These are phyloP conservation scores for Meta bourneti DNA, from an alignment of 2,888 invertebrate genomes.

Conservation along the genomic window DNA sequence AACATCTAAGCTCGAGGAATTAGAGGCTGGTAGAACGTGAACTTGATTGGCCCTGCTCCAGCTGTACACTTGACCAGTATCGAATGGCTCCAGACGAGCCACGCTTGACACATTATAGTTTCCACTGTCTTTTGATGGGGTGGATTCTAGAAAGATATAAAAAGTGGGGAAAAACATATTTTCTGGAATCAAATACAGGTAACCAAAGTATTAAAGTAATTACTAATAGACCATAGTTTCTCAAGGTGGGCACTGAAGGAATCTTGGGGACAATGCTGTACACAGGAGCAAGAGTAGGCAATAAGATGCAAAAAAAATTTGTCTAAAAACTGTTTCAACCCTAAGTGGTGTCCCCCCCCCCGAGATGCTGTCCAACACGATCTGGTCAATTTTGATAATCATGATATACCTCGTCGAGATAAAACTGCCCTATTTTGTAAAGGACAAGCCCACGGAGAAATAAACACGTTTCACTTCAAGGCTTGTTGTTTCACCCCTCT, in stretches of 20 bases:
- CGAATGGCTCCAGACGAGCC: conserved; percentile 91
- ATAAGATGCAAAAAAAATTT: too few relatives aligned
- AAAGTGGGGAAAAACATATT: background rate
- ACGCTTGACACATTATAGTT: conserved; percentile 51
- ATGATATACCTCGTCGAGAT: background rate
- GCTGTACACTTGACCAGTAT: conserved; percentile 95
- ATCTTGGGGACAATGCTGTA: too few relatives aligned
- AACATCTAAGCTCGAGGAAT: conserved; percentile 57
- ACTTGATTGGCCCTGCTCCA: conserved; percentile 94
- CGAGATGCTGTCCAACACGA: too few relatives aligned
- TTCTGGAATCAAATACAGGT: background rate
- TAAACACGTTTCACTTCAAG: too few relatives aligned
- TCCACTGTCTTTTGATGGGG: conserved; percentile 69
- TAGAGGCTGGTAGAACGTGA: conserved; percentile 86
- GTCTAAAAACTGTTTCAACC: background rate
- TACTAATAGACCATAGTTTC: background rate
- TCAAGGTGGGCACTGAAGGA: background rate
- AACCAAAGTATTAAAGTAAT: background rate
- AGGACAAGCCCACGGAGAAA: background rate
- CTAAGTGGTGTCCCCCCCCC: too few relatives aligned
- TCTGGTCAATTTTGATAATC: background rate
- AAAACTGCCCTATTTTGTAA: background rate
- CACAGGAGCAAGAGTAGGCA: too few relatives aligned
- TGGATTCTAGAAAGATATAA: conserved; percentile 42
- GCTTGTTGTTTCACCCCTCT: background rate